These are phyloP conservation scores for Sapayoa aenigma DNA, from an alignment of 2,113 vertebrate species.

Conservation along the genomic window DNA sequence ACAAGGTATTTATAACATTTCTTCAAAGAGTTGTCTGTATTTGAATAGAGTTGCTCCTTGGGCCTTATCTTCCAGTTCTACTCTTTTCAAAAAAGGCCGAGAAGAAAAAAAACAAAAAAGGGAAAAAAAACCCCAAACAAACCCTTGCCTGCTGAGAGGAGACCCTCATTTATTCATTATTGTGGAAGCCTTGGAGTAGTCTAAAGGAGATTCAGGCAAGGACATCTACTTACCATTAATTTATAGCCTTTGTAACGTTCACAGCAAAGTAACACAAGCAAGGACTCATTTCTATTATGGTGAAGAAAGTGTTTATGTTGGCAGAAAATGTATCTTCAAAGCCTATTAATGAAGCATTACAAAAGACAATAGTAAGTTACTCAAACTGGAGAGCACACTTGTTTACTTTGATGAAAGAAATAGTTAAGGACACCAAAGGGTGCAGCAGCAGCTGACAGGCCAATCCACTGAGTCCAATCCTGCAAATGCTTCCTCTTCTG, in stretches of 20 bases:
- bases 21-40: background rate
- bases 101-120: too few relatives aligned
- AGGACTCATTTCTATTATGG: slow-evolving; percentile 50
- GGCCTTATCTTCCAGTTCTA: background rate
- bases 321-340: slow-evolving; percentile 51
- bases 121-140: background rate
- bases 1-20: background rate
- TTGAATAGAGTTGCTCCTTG: background rate
- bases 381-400: slow-evolving; percentile 41
- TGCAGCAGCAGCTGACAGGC: background rate
- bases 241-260: background rate
- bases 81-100: background rate
- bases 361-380: slow-evolving; percentile 36
- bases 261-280: slow-evolving; percentile 39
- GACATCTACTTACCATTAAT: background rate
- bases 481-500: background rate
- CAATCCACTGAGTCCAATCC: background rate
- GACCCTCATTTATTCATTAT: background rate
- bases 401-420: slow-evolving; percentile 52
- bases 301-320: slow-evolving; percentile 54
- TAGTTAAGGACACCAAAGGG: slow-evolving; percentile 8
- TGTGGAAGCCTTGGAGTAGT: background rate
- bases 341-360: slow-evolving; percentile 30
- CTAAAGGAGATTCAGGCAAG: background rate
- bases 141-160: background rate